Conservation (phyloP, 1,140 invertebrate species). For the Monochamus saltuarius region DNA sequence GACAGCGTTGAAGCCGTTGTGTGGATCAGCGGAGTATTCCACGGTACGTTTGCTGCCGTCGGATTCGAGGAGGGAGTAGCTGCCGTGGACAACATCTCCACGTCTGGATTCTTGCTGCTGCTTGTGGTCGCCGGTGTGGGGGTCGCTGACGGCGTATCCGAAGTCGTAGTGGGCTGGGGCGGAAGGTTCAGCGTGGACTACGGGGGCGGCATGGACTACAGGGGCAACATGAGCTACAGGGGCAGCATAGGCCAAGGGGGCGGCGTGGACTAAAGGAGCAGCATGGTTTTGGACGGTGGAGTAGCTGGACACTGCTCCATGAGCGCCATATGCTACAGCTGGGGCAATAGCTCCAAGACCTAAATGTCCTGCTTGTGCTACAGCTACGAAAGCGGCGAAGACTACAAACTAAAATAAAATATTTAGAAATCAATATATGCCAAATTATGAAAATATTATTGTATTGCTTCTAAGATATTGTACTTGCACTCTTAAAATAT, state of each 20-base stretch:
- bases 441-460: too few relatives aligned
- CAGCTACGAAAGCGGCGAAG: conserved; percentile 51
- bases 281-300: conserved; percentile 1
- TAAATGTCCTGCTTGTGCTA: conserved; percentile 49
- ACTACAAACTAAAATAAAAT: conserved; percentile 51
- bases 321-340: conserved; percentile 26
- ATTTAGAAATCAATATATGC: too few relatives aligned
- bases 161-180: conserved; percentile 37
- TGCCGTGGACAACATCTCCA: conserved; percentile 37
- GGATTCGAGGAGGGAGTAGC: conserved; percentile 53
- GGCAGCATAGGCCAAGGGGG: conserved; percentile 12
- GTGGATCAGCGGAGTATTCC: conserved; percentile 57
- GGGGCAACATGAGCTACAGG: conserved; percentile 6
- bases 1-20: conserved; percentile 45
- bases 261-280: conserved; percentile 5
- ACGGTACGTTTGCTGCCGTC: conserved; percentile 58
- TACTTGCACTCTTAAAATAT: too few relatives aligned
- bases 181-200: conserved; percentile 41
- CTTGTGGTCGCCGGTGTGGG: conserved; percentile 53
- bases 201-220: conserved; percentile 29
- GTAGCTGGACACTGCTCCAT: conserved; percentile 17
- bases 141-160: conserved; percentile 47
- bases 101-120: conserved; percentile 33
- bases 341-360: conserved; percentile 24
- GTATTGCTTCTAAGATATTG: too few relatives aligned